Base-by-base conservation (phyloP, 2,113 vertebrate genomes). In the Jacana jacana region DNA sequence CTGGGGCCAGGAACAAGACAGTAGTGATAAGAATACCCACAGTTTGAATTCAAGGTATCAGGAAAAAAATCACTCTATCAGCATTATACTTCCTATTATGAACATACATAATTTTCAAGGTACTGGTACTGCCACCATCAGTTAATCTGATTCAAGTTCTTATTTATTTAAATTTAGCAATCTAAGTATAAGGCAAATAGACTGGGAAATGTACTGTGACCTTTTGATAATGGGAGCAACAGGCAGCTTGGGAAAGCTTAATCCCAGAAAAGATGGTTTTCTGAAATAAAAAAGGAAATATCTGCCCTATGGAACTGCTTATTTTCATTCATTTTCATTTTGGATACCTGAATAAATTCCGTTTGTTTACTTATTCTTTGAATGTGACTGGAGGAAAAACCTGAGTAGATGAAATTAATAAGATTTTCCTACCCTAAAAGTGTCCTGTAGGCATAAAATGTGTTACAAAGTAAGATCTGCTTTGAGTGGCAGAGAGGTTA, bases 391-490 rank as follows among this genome's bases (percentile, higher is more conserved):
- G 49, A 72, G 16, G 49, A 76, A 54, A 23, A 78, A 22, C 25
- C 24, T 12, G 39, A 83, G 39, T 24, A 84, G 30, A 52, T 37
- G 8, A 81, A 65, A 77, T 69, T 22, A n/a, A 37, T 40, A 23
- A 13, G 0, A 17, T 78, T 81, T 63, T 58, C n/a, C 16, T 71
- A 11, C 17, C 12, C 11, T 13, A 0, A 8, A 30, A 89, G 52
- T 25, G 31, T 57, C 6, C 25, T 60, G 17, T 23, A 63, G 37
- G 10, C 37, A 77, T 22, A 54, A 70, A 86, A 52, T 13, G 1
- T 44, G 18, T 63, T 52, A 28, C 9, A 52, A 58, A 77, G 40
- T 31, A 31, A 89, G 44, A 5, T 22, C 1, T 31, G 16, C 8
- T 23, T 49, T n/a, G 35, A 52, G 58, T 40, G 31, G 20, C 40